Base-by-base conservation (phyloP, 2,113 vertebrate genomes). In the Vanacampus margaritifer region DNA sequence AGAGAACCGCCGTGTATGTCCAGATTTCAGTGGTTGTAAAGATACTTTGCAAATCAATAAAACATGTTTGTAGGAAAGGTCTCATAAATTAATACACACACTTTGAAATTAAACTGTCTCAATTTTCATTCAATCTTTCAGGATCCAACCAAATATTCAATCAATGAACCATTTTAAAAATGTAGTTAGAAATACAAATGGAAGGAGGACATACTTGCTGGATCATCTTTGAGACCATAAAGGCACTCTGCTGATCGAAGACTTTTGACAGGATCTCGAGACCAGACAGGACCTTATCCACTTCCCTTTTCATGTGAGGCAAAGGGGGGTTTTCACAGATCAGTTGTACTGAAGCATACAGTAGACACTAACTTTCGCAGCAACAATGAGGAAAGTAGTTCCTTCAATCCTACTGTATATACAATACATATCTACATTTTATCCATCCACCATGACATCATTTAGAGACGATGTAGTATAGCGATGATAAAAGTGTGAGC, bases 261-360 rank as follows among this genome's bases (percentile, higher is more conserved):
- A 98, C 95, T 85, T 98, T 98, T 23, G 96, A 96, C 64, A 98
- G 90, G 79, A 97, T 97, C 90, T 98, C 96, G 74, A 98, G 88
- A 41, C 96, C 96, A 0, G 93, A 92, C 69, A 98, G 78, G 46
- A 98, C 96, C 67, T 96, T 98, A 88, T 98, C 96, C 83, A 98
- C 95, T 82, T 98, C 96, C 26, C 96, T 98, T 72, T 45, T 37
- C 39, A 37, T 35, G 48, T 36, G 21, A 65, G 26, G 54, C 16
- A 14, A 48, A 63, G 24, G 9, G 10, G 28, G 71, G 53, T 56
- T 66, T 53, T 6, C 24, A 62, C 10, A 65, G 12, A 17, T 26
- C 37, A 32, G 12, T 8, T 51, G 2, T 48, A 8, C 46, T 16
- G 57, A 9, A 62, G 24, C 23, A 41, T 41, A 41, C 39, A 12